A percentile compares a stretch with the other conserved stretches of the same genome.
phyloP scores from a whole-genome alignment of 2,113 vertebrate species.

The Vulpes ferrilata region DNA sequence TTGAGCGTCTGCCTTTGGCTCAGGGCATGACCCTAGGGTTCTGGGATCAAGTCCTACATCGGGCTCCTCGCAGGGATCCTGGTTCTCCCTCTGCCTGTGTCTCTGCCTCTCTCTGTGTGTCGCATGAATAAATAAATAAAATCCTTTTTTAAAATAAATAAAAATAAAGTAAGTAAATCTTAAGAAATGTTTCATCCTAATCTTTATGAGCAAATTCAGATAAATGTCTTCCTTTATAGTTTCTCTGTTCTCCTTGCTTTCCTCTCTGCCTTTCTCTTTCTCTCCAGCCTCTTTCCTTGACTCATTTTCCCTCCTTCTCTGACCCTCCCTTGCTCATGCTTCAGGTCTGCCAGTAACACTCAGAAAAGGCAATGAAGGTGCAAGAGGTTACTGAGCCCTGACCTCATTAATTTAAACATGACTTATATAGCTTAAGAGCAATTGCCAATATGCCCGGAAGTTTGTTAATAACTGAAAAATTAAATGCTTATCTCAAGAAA shows the following conservation, averaged over 20 bases:
- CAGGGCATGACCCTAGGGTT: too few species aligned
- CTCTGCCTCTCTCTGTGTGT: neutral
- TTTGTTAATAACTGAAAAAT: slow-evolving; percentile 59
- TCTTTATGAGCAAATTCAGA: neutral
- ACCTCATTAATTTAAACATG: slow-evolving; percentile 19
- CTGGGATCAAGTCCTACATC: too few species aligned
- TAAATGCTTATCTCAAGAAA: slow-evolving; percentile 68
- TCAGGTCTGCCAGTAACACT: neutral
- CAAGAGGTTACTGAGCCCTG: slow-evolving; percentile 25
- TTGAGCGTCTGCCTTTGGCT: too few species aligned
- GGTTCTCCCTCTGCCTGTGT: neutral
- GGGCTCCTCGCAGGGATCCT: too few species aligned
- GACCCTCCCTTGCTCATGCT: neutral
- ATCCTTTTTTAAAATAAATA: neutral
- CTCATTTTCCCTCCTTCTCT: neutral
- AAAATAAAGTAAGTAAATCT: neutral
- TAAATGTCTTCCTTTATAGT: neutral
- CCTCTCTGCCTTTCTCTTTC: neutral
- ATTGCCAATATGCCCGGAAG: slow-evolving; percentile 6
- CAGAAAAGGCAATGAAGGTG: neutral
- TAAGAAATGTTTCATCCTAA: neutral
- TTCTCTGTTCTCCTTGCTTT: neutral
- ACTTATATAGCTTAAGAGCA: neutral
- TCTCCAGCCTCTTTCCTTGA: neutral
- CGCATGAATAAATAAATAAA: neutral